phyloP scores from a whole-genome alignment of 2,888 invertebrate species.

The Aleiodes alternator region DNA sequence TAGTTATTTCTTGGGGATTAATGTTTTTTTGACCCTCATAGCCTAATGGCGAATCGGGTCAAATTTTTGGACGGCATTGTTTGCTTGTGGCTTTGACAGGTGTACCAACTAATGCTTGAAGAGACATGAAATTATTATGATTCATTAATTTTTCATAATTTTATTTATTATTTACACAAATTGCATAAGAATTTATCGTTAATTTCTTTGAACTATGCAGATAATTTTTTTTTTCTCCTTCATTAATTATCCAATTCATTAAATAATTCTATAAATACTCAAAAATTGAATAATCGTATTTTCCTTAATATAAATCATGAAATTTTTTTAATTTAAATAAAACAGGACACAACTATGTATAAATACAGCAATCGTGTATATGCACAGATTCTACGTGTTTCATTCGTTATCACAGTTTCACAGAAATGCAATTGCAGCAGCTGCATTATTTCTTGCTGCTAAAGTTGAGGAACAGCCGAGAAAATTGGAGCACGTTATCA shows the following conservation, averaged over 20 bases:
- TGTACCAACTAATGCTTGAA: slow-evolving; percentile 52
- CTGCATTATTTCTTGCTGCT: slow-evolving; percentile 96
- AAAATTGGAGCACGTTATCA: slow-evolving; percentile 97
- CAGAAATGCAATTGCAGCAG: slow-evolving; percentile 94
- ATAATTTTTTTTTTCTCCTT: too few relatives aligned
- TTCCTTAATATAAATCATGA: slow-evolving; percentile 46
- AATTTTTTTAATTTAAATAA: slow-evolving; percentile 9
- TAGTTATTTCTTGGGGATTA: not conserved
- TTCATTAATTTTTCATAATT: not conserved
- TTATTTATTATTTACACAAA: not conserved
- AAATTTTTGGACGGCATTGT: slow-evolving; percentile 54
- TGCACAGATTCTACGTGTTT: slow-evolving; percentile 99
- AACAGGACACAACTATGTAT: slow-evolving; percentile 94
- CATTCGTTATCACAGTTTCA: slow-evolving; percentile 97
- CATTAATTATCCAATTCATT: too few relatives aligned
- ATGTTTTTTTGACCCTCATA: not conserved
- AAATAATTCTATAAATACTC: not conserved
- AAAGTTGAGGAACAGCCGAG: slow-evolving; percentile 99
- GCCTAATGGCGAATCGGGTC: slow-evolving; percentile 55
- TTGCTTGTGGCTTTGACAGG: slow-evolving; percentile 57
- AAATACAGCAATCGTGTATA: slow-evolving; percentile 99
- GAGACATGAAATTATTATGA: not conserved
- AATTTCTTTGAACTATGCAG: too few relatives aligned
- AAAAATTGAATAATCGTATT: slow-evolving; percentile 17
- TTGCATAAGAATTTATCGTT: not conserved